Evolutionary conservation across 1,140 invertebrate species (phyloP), one percentile per base, ranked within the genome.

Genomic region (Rhopalosiphum padi): DNA sequence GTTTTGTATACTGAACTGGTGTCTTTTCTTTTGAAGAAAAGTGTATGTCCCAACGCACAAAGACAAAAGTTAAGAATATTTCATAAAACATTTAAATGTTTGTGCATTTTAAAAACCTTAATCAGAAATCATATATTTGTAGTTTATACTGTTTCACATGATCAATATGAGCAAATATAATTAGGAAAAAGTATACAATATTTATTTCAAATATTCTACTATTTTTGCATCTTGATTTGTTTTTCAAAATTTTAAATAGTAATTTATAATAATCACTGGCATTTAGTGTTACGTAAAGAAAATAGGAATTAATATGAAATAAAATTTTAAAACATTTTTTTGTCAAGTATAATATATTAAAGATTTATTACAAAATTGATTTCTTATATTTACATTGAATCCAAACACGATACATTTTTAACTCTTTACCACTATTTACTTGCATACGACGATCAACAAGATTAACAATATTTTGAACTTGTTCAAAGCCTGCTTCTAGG

Each of bases 391-490:
- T 99, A 94, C 97, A 98, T 96, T 99, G 99, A 94, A 99, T 97
- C 99, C 99, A 99, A 68, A 99, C 97, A 95, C 99, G 96, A 95
- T 99, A 99, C 99, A 99, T 99, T 95, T 97, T 99, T 6, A 99
- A 95, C 95, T 98, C 97, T 95, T 97, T 98, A 0, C 98, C 97
- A 94, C 99, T 97, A 96, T 99, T 99, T 0, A 99, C 98, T 96
- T 99, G 98, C 43, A 99, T 95, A 94, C 99, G 96, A 95, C 98
- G 96, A 95, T 99, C 99, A 60, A 98, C 96, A 41, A 41, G 1
- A 41, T 41, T 41, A 41, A 41, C 2, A 25, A 98, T 95, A 95
- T 98, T 98, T 95, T 98, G 97, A 94, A 97, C 97, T 95, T 99
- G 98, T 53, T 95, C 94, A 94, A 99, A 97, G 2, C 98, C 98